Evolutionary conservation across 2,797 vertebrate genomes (phyloP).

Genomic region (Salarias fasciatus): DNA sequence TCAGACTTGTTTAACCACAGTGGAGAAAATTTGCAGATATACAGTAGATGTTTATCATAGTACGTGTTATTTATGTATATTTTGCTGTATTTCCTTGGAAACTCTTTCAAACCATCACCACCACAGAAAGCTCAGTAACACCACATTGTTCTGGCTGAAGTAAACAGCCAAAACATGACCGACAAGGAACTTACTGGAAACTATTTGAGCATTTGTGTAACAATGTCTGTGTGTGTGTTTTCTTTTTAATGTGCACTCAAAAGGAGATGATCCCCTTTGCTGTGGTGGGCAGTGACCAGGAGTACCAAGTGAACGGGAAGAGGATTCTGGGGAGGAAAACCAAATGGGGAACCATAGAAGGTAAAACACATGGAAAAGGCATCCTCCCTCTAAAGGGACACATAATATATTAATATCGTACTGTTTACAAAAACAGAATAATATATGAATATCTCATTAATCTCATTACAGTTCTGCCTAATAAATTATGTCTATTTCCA

Average conservation of each 20-base stretch:
- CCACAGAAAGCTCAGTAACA: background rate
- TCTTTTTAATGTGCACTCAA: conserved; percentile 45
- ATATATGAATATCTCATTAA: too few relatives aligned
- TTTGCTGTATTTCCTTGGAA: background rate
- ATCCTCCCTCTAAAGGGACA: conserved; percentile 5
- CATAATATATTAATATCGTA: too few relatives aligned
- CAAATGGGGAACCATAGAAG: conserved; percentile 99
- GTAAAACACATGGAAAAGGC: conserved; percentile 70
- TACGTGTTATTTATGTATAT: background rate
- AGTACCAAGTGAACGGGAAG: conserved; percentile 97
- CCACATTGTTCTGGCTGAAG: background rate
- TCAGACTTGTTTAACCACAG: background rate
- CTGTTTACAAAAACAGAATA: too few relatives aligned
- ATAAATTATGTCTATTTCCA: conserved; percentile 9
- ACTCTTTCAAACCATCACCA: background rate
- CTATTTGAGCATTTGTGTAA: conserved; percentile 3
- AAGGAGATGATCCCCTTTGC: conserved; percentile 99
- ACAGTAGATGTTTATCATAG: background rate
- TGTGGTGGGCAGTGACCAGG: conserved; percentile 97
- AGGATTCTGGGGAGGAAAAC: conserved; percentile 97
- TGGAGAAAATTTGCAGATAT: background rate
- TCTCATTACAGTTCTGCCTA: too few relatives aligned
- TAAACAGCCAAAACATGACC: conserved; percentile 13
- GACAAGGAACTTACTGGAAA: conserved; percentile 1
- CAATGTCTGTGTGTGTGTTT: conserved; percentile 23